phyloP scores from a whole-genome alignment of 2,888 invertebrate genomes.

The Cyclophora punctaria region DNA sequence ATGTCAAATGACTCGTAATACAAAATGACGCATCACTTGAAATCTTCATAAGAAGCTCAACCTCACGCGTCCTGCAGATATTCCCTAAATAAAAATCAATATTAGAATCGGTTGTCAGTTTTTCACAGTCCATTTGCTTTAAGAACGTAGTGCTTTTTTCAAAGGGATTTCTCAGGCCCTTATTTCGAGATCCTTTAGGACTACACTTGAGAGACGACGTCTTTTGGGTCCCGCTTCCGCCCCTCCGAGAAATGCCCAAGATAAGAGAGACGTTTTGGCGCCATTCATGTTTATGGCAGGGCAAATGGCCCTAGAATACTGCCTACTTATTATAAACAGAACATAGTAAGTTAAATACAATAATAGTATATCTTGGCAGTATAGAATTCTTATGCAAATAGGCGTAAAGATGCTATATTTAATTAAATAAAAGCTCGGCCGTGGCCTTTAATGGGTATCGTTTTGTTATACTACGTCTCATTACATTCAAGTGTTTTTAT shows the following conservation, averaged over 20 bases:
- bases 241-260: conserved; percentile 69
- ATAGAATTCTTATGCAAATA: too few species aligned
- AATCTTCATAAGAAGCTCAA: conserved; percentile 10
- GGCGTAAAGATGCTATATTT: too few species aligned
- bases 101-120: conserved; percentile 62
- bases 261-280: conserved; percentile 75
- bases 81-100: conserved; percentile 69
- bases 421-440: too few species aligned
- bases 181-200: conserved; percentile 70
- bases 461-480: too few species aligned
- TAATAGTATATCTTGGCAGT: conserved; percentile 1
- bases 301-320: conserved; percentile 70
- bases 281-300: conserved; percentile 73
- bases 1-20: conserved; percentile 17
- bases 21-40: conserved; percentile 12
- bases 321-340: conserved; percentile 71
- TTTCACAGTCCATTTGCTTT: conserved; percentile 71
- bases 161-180: conserved; percentile 61
- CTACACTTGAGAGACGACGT: conserved; percentile 67
- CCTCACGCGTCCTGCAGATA: conserved; percentile 36
- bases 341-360: conserved; percentile 26
- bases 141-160: conserved; percentile 62
- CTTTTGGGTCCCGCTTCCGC: conserved; percentile 66
- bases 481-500: too few species aligned
- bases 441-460: too few species aligned